These are phyloP conservation scores for Sandelia bainsii DNA, from an alignment of 2,797 vertebrate species.

Conservation along the genomic window DNA sequence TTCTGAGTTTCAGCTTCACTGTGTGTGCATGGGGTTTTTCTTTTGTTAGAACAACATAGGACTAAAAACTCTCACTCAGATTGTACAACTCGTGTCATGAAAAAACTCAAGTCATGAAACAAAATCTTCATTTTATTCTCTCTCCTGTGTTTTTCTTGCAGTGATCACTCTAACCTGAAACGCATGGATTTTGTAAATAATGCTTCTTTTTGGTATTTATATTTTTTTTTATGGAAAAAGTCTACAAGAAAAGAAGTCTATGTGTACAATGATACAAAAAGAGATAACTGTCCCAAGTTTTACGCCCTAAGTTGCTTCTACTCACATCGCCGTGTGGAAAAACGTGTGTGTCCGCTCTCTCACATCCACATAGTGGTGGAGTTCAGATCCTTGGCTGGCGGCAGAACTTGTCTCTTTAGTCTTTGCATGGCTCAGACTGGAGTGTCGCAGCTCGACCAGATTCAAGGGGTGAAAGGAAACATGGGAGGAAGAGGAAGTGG, in stretches of 20 bases:
- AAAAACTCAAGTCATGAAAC: slow-evolving; percentile 31
- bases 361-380: slow-evolving; percentile 71
- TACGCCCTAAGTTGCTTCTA: slow-evolving; percentile 89
- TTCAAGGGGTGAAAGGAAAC: slow-evolving; percentile 53
- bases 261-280: slow-evolving; percentile 73
- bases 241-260: slow-evolving; percentile 82
- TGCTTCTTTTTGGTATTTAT: slow-evolving; percentile 96
- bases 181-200: slow-evolving; percentile 99
- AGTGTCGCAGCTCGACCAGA: slow-evolving; percentile 82
- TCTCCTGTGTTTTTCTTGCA: slow-evolving; percentile 89
- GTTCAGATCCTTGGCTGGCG: slow-evolving; percentile 68
- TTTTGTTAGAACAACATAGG: neutral
- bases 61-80: slow-evolving; percentile 30
- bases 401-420: slow-evolving; percentile 78
- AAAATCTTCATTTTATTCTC: slow-evolving; percentile 62
- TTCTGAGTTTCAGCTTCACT: slow-evolving; percentile 40
- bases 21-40: slow-evolving; percentile 57
- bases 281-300: slow-evolving; percentile 78
- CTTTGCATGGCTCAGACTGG: slow-evolving; percentile 89
- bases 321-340: slow-evolving; percentile 84
- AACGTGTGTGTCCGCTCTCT: slow-evolving; percentile 68
- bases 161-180: slow-evolving; percentile 96
- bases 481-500: slow-evolving; percentile 50
- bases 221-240: slow-evolving; percentile 86
- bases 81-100: slow-evolving; percentile 22